phyloP scores from a whole-genome alignment of 2,797 vertebrate species.

The Manis javanica region DNA sequence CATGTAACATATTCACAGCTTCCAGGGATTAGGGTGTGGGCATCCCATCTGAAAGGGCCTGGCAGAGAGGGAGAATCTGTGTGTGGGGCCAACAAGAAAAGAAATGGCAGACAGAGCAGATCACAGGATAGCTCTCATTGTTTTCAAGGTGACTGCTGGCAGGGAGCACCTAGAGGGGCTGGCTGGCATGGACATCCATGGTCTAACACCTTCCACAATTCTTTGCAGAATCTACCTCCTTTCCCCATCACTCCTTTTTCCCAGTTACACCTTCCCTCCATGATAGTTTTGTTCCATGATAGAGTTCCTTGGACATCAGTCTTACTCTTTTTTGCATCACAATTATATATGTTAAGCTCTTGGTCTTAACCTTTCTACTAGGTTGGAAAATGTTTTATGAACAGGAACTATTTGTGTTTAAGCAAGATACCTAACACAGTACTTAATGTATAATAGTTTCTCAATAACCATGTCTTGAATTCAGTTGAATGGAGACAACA shows the following conservation, averaged over 20 bases:
- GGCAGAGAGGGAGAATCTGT: neutral
- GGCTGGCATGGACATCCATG: neutral
- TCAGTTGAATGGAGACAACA: slow-evolving; percentile 15
- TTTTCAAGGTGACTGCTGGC: neutral
- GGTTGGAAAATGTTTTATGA: neutral
- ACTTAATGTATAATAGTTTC: neutral
- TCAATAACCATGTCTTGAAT: slow-evolving; percentile 4
- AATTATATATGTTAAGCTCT: neutral
- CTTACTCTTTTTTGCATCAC: neutral
- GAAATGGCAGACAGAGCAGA: neutral
- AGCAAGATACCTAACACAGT: neutral
- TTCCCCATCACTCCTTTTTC: neutral
- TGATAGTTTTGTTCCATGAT: neutral
- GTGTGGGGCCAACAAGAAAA: slow-evolving; percentile 12
- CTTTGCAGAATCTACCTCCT: neutral
- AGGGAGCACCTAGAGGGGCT: neutral
- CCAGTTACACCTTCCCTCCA: neutral
- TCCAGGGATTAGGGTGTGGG: neutral
- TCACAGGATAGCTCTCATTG: neutral
- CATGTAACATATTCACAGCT: neutral
- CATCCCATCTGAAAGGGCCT: neutral
- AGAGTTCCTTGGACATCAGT: neutral
- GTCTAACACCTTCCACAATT: neutral
- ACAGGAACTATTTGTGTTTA: neutral
- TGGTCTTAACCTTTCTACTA: slow-evolving; percentile 29